Evolutionary conservation across 2,888 invertebrate species (phyloP).

Genomic region (Volucella inanis): DNA sequence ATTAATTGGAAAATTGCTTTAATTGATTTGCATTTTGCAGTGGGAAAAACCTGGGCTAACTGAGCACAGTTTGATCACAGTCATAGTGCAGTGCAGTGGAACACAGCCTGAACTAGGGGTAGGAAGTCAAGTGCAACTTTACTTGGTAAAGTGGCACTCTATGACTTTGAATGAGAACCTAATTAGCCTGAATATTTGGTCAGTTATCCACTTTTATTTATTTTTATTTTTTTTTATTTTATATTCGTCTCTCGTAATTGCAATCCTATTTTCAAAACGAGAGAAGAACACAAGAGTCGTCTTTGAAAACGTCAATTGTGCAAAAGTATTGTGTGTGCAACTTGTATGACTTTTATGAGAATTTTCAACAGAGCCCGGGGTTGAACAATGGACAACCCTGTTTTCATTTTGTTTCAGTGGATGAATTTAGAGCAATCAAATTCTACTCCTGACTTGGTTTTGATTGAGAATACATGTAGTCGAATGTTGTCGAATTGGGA

Average conservation of each 20-base stretch:
- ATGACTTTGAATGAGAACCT: conserved; percentile 42
- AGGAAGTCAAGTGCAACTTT: conserved; percentile 61
- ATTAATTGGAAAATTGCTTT: conserved; percentile 75
- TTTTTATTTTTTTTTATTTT: background rate
- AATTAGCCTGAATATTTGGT: conserved; percentile 71
- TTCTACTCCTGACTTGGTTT: conserved; percentile 43
- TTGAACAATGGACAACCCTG: background rate
- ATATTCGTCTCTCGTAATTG: conserved; percentile 8
- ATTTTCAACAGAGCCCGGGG: background rate
- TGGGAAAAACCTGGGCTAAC: conserved; percentile 25
- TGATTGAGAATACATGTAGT: conserved; percentile 41
- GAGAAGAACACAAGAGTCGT: conserved; percentile 1
- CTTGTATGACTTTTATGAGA: conserved; percentile 29
- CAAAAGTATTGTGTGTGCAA: conserved; percentile 2
- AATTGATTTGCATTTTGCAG: conserved; percentile 71
- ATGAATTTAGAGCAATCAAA: conserved; percentile 43
- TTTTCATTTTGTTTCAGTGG: conserved; percentile 18
- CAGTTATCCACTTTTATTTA: conserved; percentile 53
- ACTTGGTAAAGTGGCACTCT: conserved; percentile 38
- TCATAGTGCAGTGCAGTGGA: conserved; percentile 5
- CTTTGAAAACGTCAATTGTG: conserved; percentile 14
- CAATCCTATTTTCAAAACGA: conserved; percentile 6
- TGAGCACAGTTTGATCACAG: conserved; percentile 1
- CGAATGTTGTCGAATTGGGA: conserved; percentile 9
- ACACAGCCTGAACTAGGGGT: background rate